Conservation (phyloP, 2,113 vertebrate genomes). For the Anhinga anhinga region DNA sequence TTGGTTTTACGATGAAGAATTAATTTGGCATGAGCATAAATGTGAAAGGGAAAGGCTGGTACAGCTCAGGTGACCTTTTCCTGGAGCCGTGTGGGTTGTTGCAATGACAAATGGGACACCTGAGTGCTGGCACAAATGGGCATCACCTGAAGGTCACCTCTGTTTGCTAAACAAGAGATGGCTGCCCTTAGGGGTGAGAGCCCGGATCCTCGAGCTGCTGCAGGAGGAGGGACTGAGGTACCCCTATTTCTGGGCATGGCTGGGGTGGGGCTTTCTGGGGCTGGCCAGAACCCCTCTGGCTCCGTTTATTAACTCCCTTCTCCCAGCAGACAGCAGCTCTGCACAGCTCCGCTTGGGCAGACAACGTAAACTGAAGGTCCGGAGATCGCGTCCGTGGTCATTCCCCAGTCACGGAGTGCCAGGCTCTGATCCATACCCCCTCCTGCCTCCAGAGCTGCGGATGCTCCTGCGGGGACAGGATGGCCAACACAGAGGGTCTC, state of each 20-base stretch:
- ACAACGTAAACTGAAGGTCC: background rate
- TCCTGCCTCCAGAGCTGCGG: background rate
- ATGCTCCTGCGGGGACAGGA: rapidly evolving
- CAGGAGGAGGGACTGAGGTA: background rate
- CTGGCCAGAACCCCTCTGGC: background rate
- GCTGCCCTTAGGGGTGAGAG: background rate
- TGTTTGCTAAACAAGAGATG: background rate
- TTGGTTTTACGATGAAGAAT: constrained; percentile 5
- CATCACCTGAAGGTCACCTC: background rate
- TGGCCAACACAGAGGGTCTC: rapidly evolving
- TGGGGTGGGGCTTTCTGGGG: background rate
- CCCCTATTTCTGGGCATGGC: rapidly evolving
- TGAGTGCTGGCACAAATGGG: background rate
- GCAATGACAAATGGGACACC: background rate
- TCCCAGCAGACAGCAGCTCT: background rate
- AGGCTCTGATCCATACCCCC: background rate
- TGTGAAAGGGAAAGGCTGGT: constrained; percentile 18
- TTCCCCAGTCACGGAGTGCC: rapidly evolving
- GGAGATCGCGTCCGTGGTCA: rapidly evolving
- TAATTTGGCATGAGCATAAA: constrained; percentile 34
- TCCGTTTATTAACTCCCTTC: background rate
- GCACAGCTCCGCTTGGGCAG: rapidly evolving
- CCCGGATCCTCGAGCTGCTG: rapidly evolving
- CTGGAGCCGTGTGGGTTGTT: background rate
- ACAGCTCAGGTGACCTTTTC: constrained; percentile 51